A percentile compares a stretch with the other conserved stretches of the same genome.
Evolutionary conservation across 2,888 invertebrate genomes (phyloP).

Genomic region (Drosophila recens): DNA sequence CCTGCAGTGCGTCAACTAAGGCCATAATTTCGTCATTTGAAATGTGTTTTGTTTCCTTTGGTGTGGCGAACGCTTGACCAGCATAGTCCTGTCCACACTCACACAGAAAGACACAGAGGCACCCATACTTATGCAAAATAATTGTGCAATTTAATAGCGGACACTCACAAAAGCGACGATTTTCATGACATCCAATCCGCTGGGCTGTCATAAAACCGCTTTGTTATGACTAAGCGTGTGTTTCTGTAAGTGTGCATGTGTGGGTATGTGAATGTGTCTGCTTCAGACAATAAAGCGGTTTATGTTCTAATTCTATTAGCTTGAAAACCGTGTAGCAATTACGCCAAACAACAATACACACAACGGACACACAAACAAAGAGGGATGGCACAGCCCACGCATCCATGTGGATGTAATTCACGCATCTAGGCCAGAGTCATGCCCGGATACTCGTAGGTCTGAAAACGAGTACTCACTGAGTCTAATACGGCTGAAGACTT

Average conservation of each 20-base stretch:
- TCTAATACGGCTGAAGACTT: constrained; percentile 23
- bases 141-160: constrained; percentile 61
- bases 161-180: constrained; percentile 46
- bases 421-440: constrained; percentile 19
- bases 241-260: constrained; percentile 15
- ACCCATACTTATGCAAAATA: constrained; percentile 49
- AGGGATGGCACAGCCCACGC: constrained; percentile 26
- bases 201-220: constrained; percentile 71
- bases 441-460: constrained; percentile 13
- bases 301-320: constrained; percentile 79
- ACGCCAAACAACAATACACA: constrained; percentile 49
- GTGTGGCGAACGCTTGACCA: constrained; percentile 48
- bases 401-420: constrained; percentile 47
- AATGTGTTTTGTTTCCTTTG: constrained; percentile 50
- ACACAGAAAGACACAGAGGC: neutral
- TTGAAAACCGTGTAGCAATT: constrained; percentile 71
- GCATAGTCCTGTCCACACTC: constrained; percentile 17
- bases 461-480: constrained; percentile 12
- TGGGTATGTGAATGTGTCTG: constrained; percentile 20
- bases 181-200: constrained; percentile 63
- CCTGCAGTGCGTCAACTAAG: constrained; percentile 68
- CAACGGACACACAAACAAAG: constrained; percentile 14
- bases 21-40: constrained; percentile 49
- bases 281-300: constrained; percentile 72
- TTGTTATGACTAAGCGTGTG: constrained; percentile 50